These are phyloP conservation scores for Conus ventricosus DNA, from an alignment of 1,140 invertebrate genomes.

Conservation along the genomic window DNA sequence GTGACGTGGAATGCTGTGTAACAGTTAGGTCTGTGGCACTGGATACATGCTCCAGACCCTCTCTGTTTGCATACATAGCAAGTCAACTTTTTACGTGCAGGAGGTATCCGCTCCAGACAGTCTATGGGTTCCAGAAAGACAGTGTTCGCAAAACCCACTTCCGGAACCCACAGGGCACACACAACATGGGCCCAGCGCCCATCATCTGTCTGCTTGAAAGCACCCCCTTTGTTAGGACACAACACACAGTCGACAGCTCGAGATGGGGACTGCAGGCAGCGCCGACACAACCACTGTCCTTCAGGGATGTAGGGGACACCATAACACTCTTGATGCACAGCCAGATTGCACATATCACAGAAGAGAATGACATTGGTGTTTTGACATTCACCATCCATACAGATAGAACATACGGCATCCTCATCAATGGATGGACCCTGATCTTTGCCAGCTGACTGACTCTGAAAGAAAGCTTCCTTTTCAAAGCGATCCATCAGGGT, in stretches of 20 bases:
- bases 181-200: conserved; percentile 98
- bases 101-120: conserved; percentile 95
- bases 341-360: conserved; percentile 99
- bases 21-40: conserved; percentile 97
- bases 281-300: conserved; percentile 97
- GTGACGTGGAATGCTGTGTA: conserved; percentile 99
- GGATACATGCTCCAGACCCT: conserved; percentile 96
- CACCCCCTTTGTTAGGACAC: conserved; percentile 98
- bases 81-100: conserved; percentile 94
- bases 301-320: conserved; percentile 99
- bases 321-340: conserved; percentile 99
- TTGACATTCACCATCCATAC: conserved; percentile 93
- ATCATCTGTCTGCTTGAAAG: conserved; percentile 98
- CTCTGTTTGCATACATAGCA: conserved; percentile 98
- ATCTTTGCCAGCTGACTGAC: conserved; percentile 68
- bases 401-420: conserved; percentile 98
- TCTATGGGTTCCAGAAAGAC: conserved; percentile 96
- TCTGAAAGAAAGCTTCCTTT: conserved; percentile 97
- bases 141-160: conserved; percentile 95
- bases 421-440: conserved; percentile 83
- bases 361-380: conserved; percentile 97
- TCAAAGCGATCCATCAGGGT: conserved; percentile 96
- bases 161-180: conserved; percentile 98
- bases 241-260: conserved; percentile 96
- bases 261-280: conserved; percentile 96